Percentiles rank a stretch among this genome's conserved stretches.
Evolutionary conservation across 1,140 invertebrate genomes (phyloP).

Genomic region (Coptotermes formosanus): DNA sequence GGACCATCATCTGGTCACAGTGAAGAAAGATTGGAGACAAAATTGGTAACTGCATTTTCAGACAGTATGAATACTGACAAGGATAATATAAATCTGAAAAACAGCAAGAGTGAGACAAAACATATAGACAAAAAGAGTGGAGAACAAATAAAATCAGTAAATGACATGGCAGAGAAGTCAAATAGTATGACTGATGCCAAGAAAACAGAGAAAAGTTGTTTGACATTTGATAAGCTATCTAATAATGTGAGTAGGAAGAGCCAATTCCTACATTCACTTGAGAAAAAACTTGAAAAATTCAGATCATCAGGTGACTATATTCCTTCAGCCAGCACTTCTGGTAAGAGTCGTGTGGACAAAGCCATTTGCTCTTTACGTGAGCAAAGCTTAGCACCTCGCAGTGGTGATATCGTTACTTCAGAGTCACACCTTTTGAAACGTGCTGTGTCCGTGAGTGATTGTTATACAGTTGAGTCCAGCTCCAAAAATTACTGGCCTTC

Average conservation of each 20-base stretch:
- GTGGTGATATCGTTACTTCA: constrained; percentile 39
- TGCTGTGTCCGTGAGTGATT: constrained; percentile 66
- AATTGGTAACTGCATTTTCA: neutral
- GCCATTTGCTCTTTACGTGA: constrained; percentile 52
- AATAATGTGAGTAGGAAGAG: constrained; percentile 52
- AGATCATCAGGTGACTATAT: constrained; percentile 39
- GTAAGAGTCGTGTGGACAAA: constrained; percentile 39
- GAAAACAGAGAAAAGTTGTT: neutral
- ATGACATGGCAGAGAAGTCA: neutral
- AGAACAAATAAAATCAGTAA: neutral
- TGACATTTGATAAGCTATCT: constrained; percentile 39
- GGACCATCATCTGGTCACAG: neutral
- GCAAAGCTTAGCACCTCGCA: constrained; percentile 42
- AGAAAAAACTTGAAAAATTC: constrained; percentile 52
- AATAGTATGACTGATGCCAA: constrained; percentile 3
- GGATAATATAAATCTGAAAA: neutral
- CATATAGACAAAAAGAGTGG: neutral
- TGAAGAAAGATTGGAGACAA: neutral
- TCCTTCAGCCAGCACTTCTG: constrained; percentile 30
- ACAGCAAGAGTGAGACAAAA: neutral
- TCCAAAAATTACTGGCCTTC: neutral
- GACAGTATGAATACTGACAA: neutral
- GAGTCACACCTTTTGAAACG: constrained; percentile 63
- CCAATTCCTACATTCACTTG: constrained; percentile 54
- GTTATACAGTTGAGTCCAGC: constrained; percentile 45